Percentiles rank a stretch among this genome's conserved stretches.
phyloP scores from a whole-genome alignment of 2,113 vertebrate species.

The Ammodytes dubius region DNA sequence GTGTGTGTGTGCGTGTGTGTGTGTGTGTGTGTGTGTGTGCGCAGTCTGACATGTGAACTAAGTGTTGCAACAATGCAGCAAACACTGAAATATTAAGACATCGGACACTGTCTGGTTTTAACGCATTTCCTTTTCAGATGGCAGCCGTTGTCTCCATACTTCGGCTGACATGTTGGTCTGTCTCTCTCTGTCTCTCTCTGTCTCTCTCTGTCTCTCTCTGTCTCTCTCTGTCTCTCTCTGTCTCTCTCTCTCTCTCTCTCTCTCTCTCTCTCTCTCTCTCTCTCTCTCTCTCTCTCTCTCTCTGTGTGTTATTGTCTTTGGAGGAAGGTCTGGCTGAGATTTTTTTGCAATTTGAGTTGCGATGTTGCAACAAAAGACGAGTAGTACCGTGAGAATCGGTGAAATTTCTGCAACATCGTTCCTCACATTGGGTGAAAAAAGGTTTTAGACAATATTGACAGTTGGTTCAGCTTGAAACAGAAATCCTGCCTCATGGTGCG shows the following conservation, averaged over 20 bases:
- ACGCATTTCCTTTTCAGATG: constrained; percentile 1
- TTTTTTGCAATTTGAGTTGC: background rate
- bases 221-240: background rate
- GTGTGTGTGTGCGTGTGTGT: constrained; percentile 49
- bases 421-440: background rate
- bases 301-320: background rate
- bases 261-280: no score
- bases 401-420: background rate
- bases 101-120: background rate
- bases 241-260: background rate
- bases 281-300: background rate
- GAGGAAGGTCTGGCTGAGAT: constrained; percentile 6
- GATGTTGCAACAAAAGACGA: background rate
- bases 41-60: background rate
- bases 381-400: background rate
- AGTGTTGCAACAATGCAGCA: constrained; percentile 10
- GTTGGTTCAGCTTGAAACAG: constrained; percentile 12
- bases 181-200: background rate
- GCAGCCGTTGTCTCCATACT: background rate
- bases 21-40: constrained; percentile 34
- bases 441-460: constrained; percentile 15
- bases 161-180: background rate
- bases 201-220: background rate
- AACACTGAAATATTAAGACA: constrained; percentile 2
- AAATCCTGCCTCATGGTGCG: constrained; percentile 1